Evolutionary conservation across 2,888 invertebrate species (phyloP).

Genomic region (Tetragonula carbonaria): DNA sequence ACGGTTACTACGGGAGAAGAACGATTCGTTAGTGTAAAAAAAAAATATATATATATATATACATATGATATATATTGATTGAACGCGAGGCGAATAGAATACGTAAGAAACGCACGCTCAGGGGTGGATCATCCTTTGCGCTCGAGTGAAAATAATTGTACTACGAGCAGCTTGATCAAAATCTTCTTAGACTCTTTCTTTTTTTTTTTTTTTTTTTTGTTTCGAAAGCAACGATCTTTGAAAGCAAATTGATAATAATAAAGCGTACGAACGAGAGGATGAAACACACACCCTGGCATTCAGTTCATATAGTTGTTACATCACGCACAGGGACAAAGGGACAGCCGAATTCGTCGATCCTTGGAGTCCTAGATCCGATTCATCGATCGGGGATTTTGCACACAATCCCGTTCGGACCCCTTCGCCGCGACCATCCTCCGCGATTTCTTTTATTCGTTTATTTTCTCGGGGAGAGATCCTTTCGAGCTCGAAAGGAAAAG

Average conservation of each 20-base stretch:
- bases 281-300: slow-evolving; percentile 13
- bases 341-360: slow-evolving; percentile 23
- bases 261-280: slow-evolving; percentile 8
- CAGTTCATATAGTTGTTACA: slow-evolving; percentile 36
- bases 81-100: slow-evolving; percentile 33
- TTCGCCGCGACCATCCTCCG: neutral
- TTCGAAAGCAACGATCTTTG: neutral
- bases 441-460: neutral
- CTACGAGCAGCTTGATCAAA: neutral
- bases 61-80: neutral
- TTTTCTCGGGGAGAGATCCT: too few relatives aligned
- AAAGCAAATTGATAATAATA: neutral
- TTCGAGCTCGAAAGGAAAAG: neutral
- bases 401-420: neutral
- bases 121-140: slow-evolving; percentile 6
- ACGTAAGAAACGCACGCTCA: slow-evolving; percentile 19
- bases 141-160: neutral
- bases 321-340: slow-evolving; percentile 51
- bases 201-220: too few relatives aligned
- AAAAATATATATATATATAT: slow-evolving; percentile 14
- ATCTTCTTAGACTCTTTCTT: too few relatives aligned
- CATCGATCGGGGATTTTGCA: slow-evolving; percentile 25
- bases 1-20: slow-evolving; percentile 50
- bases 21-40: slow-evolving; percentile 46
- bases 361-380: slow-evolving; percentile 1